phyloP scores from a whole-genome alignment of 2,113 vertebrate species.

The Oryzias melastigma region DNA sequence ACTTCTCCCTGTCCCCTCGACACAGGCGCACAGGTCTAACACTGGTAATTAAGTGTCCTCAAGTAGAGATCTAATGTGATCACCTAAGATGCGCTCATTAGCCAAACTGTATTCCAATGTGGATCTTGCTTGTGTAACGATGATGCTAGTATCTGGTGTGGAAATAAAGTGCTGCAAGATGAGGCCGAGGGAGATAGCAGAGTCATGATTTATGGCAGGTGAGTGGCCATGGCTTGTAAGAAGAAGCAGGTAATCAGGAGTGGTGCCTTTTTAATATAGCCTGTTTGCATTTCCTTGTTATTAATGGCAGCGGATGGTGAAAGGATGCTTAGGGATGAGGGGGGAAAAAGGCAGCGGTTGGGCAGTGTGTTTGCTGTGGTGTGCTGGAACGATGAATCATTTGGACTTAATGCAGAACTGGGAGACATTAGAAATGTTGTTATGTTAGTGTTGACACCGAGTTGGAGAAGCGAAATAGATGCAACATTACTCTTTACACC shows the following conservation, averaged over 20 bases:
- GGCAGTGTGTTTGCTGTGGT: constrained; percentile 12
- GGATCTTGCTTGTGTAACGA: constrained; percentile 68
- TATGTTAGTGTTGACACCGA: neutral
- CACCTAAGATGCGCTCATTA: constrained; percentile 77
- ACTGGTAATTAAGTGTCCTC: constrained; percentile 77
- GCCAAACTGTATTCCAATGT: constrained; percentile 70
- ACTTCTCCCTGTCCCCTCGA: constrained; percentile 51
- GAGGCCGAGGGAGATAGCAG: constrained; percentile 57
- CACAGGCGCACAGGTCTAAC: constrained; percentile 57
- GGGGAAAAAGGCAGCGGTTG: constrained; percentile 1
- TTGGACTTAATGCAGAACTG: neutral
- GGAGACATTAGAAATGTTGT: neutral
- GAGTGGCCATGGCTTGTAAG: constrained; percentile 57
- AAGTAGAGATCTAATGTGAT: constrained; percentile 78
- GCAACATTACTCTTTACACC: neutral
- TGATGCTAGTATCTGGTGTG: constrained; percentile 51
- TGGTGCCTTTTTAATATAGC: constrained; percentile 53
- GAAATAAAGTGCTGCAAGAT: constrained; percentile 59
- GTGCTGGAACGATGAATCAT: constrained; percentile 18
- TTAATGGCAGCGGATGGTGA: constrained; percentile 42
- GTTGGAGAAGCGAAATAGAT: neutral
- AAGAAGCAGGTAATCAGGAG: constrained; percentile 60
- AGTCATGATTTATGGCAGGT: constrained; percentile 68
- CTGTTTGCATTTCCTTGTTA: constrained; percentile 58
- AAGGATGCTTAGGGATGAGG: constrained; percentile 31